Evolutionary conservation across 2,797 vertebrate genomes (phyloP).

Genomic region (Spheniscus humboldti): DNA sequence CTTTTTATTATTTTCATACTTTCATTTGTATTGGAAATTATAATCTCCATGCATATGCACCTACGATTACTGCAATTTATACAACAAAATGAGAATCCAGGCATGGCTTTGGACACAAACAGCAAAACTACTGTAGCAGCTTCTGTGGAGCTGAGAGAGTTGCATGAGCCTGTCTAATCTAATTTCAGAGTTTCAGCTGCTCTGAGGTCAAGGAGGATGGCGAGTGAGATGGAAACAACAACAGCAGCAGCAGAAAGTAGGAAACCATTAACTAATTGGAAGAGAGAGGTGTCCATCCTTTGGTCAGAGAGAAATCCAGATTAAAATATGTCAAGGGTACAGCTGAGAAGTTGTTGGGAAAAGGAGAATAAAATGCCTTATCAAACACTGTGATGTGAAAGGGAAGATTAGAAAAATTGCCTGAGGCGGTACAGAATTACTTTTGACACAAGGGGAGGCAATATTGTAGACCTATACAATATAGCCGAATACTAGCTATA

Average conservation of each 20-base stretch:
- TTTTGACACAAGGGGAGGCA: background rate
- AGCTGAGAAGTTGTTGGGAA: background rate
- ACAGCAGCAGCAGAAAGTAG: slow-evolving; percentile 4
- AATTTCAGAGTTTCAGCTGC: slow-evolving; percentile 35
- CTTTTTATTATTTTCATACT: background rate
- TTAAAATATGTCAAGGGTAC: slow-evolving; percentile 30
- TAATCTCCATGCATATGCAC: background rate
- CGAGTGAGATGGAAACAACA: background rate
- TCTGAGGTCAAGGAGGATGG: slow-evolving; percentile 40
- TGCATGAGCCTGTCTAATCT: slow-evolving; percentile 4
- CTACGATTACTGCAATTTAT: background rate
- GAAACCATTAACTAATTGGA: slow-evolving; percentile 63
- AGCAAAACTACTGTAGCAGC: background rate
- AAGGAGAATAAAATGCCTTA: background rate
- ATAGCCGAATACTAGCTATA: background rate
- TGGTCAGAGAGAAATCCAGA: background rate
- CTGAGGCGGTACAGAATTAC: background rate
- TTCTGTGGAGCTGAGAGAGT: background rate
- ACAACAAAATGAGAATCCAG: background rate
- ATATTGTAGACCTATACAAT: background rate
- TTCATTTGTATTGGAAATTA: background rate
- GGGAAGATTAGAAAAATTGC: background rate
- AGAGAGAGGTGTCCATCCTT: slow-evolving; percentile 6
- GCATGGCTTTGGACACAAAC: background rate
- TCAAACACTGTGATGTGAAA: background rate